Evolutionary conservation across 2,113 vertebrate genomes (phyloP), one percentile per base, ranked within the genome.

Genomic region (Hydropotes inermis): DNA sequence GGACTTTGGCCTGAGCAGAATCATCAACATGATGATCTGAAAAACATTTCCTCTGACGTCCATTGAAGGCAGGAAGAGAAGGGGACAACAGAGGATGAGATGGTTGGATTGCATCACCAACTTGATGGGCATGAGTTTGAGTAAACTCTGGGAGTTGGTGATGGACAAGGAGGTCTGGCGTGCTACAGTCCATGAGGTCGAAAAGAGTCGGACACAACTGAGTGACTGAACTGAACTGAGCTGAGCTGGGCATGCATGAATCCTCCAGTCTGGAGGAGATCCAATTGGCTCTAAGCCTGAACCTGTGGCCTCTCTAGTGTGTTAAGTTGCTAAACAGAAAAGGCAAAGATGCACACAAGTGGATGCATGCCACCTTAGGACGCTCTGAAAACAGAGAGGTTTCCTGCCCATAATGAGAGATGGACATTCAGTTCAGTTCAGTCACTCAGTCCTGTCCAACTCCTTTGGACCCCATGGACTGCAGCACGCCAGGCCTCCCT

Each of bases 1-100:
- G 50, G 25, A 21, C 28, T 14, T 8, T 0, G 10, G 17, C 36
- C 78, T 11, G 27, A 36, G 28, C 85, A 28, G n/a, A 60, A 36
- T 1, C 2, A 4, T 27, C 5, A 9, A 28, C 12, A 0, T 3
- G 30, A 14, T 1, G 27, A 43, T 3, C 79, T 0, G 1, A 2
- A 23, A 81, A 10, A 12, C 52, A 4, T 11, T 16, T 47, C 60
- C 30, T 21, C 43, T 23, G 6, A 27, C 17, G 1, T 21, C 17
- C 3, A 6, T 36, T 70, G n/a, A 36, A 70, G 19, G 9, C 5
- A 0, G 19, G 64, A 12, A 1, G 64, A 70, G n/a, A 70, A 70
- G 64, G 64, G n/a, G 64, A 36, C 5, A 1, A 23, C 64, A 70
- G 64, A 67, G n/a, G n/a, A 70, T 21, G 64, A 67, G 33, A 67